phyloP scores from a whole-genome alignment of 2,113 vertebrate genomes.

The Carassius gibelio region DNA sequence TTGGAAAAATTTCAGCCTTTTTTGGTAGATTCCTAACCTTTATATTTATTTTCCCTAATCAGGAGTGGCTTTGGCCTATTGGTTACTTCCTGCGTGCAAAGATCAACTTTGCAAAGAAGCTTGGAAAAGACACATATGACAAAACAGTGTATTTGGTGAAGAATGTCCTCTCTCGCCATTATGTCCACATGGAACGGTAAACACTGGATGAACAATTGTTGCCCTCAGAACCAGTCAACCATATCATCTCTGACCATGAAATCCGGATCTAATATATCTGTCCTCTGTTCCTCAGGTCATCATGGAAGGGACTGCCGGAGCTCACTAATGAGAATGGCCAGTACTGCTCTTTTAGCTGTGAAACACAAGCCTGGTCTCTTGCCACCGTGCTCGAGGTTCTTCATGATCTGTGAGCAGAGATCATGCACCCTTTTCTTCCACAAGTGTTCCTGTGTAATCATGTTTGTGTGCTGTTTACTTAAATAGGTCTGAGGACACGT shows the following conservation, averaged over 20 bases:
- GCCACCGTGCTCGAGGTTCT: constrained; percentile 88
- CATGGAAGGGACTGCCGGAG: constrained; percentile 96
- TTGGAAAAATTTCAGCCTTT: background rate
- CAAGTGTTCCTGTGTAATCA: constrained; percentile 30
- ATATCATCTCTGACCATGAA: background rate
- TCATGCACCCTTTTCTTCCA: background rate
- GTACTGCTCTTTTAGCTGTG: constrained; percentile 94
- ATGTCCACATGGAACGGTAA: constrained; percentile 94
- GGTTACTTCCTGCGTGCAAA: constrained; percentile 97
- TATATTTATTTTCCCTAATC: constrained; percentile 37
- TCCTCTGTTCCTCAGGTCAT: constrained; percentile 77
- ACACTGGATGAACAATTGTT: background rate
- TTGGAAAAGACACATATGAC: constrained; percentile 77
- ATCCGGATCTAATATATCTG: background rate
- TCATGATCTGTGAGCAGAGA: constrained; percentile 72
- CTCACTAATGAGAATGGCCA: constrained; percentile 95
- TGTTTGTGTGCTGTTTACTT: background rate
- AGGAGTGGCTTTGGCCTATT: constrained; percentile 98
- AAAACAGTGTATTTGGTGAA: constrained; percentile 86
- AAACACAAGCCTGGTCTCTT: constrained; percentile 96
- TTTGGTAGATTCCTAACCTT: constrained; percentile 10
- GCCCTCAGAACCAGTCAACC: no score
- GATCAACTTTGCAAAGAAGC: constrained; percentile 87
- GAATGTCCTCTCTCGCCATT: constrained; percentile 92
- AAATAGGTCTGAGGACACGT: background rate